Evolutionary conservation across 2,113 vertebrate species (phyloP).

Genomic region (Mesembrinibis cayennensis): DNA sequence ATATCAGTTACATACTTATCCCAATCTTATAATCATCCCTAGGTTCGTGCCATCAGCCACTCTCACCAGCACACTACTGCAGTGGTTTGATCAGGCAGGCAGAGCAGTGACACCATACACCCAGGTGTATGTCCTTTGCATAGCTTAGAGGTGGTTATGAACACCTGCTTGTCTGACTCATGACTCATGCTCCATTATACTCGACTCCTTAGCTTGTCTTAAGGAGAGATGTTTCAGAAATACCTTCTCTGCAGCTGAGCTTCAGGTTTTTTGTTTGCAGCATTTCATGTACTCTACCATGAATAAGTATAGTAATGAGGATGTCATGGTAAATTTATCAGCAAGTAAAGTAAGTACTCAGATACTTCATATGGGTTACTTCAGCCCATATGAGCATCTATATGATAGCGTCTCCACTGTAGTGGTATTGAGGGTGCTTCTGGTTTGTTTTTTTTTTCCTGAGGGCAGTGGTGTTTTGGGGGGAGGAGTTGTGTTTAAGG

Average conservation of each 20-base stretch:
- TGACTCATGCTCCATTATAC: background rate
- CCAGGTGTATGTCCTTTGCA: background rate
- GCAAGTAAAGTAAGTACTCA: background rate
- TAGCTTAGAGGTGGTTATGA: background rate
- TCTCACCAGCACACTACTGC: background rate
- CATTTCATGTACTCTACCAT: background rate
- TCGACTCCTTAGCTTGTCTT: background rate
- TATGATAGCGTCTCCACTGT: background rate
- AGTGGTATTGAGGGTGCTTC: background rate
- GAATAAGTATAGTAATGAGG: background rate
- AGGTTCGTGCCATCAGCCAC: background rate
- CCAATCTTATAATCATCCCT: background rate
- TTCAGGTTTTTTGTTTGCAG: background rate
- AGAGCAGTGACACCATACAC: background rate
- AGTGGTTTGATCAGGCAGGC: background rate
- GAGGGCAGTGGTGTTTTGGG: background rate
- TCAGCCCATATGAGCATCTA: background rate
- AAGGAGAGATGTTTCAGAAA: background rate
- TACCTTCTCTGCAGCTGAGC: background rate
- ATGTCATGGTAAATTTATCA: background rate
- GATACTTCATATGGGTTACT: background rate
- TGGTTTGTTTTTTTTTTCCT: background rate
- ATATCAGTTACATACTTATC: background rate
- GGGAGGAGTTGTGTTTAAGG: background rate
- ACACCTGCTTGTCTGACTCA: background rate